Evolutionary conservation across 2,113 vertebrate genomes (phyloP).

Genomic region (Calonectris borealis): DNA sequence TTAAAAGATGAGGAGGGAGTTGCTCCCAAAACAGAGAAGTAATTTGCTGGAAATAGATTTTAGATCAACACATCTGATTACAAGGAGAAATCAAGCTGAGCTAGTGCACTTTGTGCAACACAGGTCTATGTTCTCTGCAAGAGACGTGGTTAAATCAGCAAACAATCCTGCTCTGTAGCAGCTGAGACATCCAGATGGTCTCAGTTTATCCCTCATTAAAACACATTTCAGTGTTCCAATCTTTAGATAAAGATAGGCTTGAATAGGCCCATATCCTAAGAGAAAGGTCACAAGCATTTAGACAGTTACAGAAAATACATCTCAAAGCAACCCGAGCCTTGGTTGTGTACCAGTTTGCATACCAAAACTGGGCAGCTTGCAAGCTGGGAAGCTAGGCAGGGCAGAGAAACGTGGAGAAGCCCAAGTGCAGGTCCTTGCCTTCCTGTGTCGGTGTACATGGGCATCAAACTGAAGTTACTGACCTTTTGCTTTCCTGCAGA

Average conservation of each 20-base stretch:
- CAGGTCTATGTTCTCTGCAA: conserved; percentile 34
- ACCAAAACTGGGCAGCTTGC: not conserved
- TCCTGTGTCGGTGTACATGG: fast-evolving
- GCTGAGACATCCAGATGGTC: conserved; percentile 65
- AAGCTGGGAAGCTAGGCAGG: not conserved
- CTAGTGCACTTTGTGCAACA: not conserved
- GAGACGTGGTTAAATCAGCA: conserved; percentile 36
- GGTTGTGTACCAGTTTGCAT: not conserved
- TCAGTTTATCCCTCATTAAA: conserved; percentile 67
- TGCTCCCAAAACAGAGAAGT: conserved; percentile 3
- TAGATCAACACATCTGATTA: conserved; percentile 48
- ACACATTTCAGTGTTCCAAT: conserved; percentile 49
- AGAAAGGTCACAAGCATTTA: not conserved
- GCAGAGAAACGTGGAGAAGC: fast-evolving
- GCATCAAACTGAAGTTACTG: not conserved
- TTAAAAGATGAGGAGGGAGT: not conserved
- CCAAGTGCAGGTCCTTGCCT: not conserved
- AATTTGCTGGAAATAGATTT: conserved; percentile 44
- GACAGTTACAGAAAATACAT: not conserved
- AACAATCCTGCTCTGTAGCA: conserved; percentile 40
- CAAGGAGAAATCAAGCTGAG: conserved; percentile 47
- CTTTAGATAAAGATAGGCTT: conserved; percentile 49
- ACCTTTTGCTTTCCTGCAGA: not conserved
- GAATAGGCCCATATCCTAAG: conserved; percentile 1
- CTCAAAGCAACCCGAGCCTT: not conserved